A percentile compares a stretch with the other conserved stretches of the same genome.
These are phyloP conservation scores for Pampus argenteus DNA, from an alignment of 2,797 vertebrate species.

Conservation along the genomic window DNA sequence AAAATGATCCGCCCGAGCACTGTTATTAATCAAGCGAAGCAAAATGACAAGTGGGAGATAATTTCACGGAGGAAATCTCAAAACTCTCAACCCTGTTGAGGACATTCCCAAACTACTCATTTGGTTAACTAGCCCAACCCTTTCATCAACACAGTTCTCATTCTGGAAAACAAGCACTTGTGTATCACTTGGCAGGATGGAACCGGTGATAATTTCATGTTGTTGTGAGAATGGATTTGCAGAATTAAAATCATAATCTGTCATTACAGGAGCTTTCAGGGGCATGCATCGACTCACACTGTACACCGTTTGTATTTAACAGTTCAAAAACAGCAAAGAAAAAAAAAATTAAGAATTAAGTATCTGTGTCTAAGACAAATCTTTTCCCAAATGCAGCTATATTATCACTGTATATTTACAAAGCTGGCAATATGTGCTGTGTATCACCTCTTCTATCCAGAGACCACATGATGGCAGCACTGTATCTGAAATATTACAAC, in stretches of 20 bases:
- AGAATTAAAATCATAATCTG: conserved; percentile 33
- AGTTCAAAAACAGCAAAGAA: background rate
- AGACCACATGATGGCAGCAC: conserved; percentile 81
- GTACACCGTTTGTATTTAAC: background rate
- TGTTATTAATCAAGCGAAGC: conserved; percentile 60
- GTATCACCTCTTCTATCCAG: background rate
- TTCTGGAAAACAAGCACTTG: conserved; percentile 37
- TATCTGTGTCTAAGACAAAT: background rate
- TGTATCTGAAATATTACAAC: conserved; percentile 55
- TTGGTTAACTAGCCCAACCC: conserved; percentile 29
- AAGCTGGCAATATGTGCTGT: conserved; percentile 4
- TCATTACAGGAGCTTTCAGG: background rate
- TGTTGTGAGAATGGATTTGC: conserved; percentile 3
- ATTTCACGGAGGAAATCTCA: conserved; percentile 33
- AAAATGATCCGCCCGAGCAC: conserved; percentile 58
- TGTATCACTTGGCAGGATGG: conserved; percentile 28
- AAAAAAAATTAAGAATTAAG: background rate
- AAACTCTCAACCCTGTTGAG: conserved; percentile 36
- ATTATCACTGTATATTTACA: conserved; percentile 3
- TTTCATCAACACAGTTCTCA: conserved; percentile 29
- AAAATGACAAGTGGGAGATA: conserved; percentile 62
- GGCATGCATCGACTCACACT: background rate
- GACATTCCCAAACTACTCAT: conserved; percentile 22
- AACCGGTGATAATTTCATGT: conserved; percentile 13
- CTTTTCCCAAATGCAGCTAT: background rate